These are phyloP conservation scores for Euplagia quadripunctaria DNA, from an alignment of 2,888 invertebrate genomes.

Conservation along the genomic window DNA sequence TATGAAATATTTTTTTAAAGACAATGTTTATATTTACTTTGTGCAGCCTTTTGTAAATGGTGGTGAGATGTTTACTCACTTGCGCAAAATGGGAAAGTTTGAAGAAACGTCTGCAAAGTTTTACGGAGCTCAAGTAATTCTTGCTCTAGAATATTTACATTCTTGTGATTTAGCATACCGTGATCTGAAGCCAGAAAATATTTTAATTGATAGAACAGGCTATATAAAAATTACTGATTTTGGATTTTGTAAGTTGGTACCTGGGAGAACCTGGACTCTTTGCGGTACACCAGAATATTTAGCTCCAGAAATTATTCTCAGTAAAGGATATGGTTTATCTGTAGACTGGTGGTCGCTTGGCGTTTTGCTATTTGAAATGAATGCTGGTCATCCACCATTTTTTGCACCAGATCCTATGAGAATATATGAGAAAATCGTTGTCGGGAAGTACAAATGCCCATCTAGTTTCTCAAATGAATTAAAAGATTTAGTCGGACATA, in stretches of 20 bases:
- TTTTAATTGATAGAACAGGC: slow-evolving; percentile 92
- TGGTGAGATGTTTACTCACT: slow-evolving; percentile 95
- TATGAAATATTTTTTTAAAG: slow-evolving; percentile 95
- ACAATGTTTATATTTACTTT: slow-evolving; percentile 94
- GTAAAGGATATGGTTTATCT: slow-evolving; percentile 96
- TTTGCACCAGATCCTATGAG: slow-evolving; percentile 97
- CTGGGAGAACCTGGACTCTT: slow-evolving; percentile 94
- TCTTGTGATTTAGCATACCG: slow-evolving; percentile 95
- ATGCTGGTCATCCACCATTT: slow-evolving; percentile 97
- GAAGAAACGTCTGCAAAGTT: slow-evolving; percentile 94
- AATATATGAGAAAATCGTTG: slow-evolving; percentile 97
- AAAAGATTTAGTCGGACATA: slow-evolving; percentile 92
- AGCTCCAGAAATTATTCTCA: slow-evolving; percentile 96
- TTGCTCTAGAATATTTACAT: slow-evolving; percentile 97
- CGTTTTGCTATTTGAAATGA: slow-evolving; percentile 95
- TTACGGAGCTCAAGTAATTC: slow-evolving; percentile 95
- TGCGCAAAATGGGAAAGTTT: slow-evolving; percentile 89
- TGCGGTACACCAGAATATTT: slow-evolving; percentile 99
- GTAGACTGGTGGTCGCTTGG: slow-evolving; percentile 99
- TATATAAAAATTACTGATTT: slow-evolving; percentile 96
- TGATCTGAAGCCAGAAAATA: slow-evolving; percentile 97
- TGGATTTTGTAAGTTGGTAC: slow-evolving; percentile 95
- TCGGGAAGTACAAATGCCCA: slow-evolving; percentile 95
- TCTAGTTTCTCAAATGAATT: slow-evolving; percentile 93
- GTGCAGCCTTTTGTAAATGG: slow-evolving; percentile 94